A percentile compares a stretch with the other conserved stretches of the same genome.
These are phyloP conservation scores for Channa striata DNA, from an alignment of 2,797 vertebrate genomes.

Conservation along the genomic window DNA sequence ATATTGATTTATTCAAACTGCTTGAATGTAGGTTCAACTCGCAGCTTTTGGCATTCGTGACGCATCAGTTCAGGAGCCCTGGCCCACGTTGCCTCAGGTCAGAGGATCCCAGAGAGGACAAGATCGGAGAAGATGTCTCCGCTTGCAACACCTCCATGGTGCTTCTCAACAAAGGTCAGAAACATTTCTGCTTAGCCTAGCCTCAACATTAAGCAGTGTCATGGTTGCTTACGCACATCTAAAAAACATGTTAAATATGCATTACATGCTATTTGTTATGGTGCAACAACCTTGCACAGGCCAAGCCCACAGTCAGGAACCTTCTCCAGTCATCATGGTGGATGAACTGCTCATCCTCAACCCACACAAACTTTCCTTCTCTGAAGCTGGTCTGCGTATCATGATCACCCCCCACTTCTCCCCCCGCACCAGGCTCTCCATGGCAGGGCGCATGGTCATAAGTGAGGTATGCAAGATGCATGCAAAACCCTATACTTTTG, in stretches of 20 bases:
- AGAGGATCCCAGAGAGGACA: conserved; percentile 65
- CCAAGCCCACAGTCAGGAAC: conserved; percentile 68
- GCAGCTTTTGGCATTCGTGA: conserved; percentile 74
- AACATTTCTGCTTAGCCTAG: neutral
- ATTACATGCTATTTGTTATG: neutral
- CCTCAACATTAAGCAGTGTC: neutral
- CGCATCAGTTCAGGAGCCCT: conserved; percentile 44
- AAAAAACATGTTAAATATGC: neutral
- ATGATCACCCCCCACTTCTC: conserved; percentile 89
- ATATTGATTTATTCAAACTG: neutral
- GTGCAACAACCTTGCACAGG: conserved; percentile 38
- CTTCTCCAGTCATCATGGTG: conserved; percentile 84
- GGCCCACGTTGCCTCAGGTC: conserved; percentile 67
- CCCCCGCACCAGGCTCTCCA: conserved; percentile 85
- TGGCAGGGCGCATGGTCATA: conserved; percentile 87
- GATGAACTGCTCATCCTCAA: conserved; percentile 85
- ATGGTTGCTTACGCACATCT: neutral
- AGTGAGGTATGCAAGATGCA: conserved; percentile 77
- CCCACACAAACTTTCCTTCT: conserved; percentile 86
- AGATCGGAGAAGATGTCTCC: conserved; percentile 75
- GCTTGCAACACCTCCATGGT: conserved; percentile 84
- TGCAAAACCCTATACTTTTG: neutral
- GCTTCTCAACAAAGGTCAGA: conserved; percentile 83
- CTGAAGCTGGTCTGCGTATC: conserved; percentile 84
- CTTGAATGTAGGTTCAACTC: conserved; percentile 82